Percentiles rank a stretch among this genome's conserved stretches.
phyloP scores from a whole-genome alignment of 2,888 invertebrate species.

The Drosophila kuntzei region DNA sequence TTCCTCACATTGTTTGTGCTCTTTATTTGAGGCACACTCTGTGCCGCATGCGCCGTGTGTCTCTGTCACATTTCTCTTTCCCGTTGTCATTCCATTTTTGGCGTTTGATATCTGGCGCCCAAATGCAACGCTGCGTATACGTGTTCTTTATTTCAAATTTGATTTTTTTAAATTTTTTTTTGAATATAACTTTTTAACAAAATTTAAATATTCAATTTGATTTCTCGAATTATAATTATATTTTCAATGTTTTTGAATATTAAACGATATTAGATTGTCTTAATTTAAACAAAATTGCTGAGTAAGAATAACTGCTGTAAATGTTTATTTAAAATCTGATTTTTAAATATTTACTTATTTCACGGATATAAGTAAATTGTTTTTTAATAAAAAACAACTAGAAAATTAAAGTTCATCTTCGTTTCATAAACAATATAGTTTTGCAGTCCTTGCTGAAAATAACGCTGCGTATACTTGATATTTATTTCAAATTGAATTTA shows the following conservation, averaged over 20 bases:
- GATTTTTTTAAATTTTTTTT: too few relatives aligned
- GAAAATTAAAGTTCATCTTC: too few relatives aligned
- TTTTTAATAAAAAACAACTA: neutral
- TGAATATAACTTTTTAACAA: too few relatives aligned
- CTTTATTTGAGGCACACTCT: too few relatives aligned
- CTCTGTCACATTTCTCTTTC: slow-evolving; percentile 46
- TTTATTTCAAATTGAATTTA: neutral
- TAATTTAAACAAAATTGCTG: too few relatives aligned
- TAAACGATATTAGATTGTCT: neutral
- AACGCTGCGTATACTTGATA: neutral
- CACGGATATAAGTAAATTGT: too few relatives aligned
- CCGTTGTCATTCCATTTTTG: slow-evolving; percentile 46
- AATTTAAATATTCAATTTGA: neutral
- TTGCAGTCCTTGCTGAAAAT: neutral
- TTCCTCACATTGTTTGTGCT: slow-evolving; percentile 6
- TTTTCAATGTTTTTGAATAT: neutral
- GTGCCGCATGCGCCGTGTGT: too few relatives aligned
- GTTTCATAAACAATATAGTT: too few relatives aligned
- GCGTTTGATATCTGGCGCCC: slow-evolving; percentile 37
- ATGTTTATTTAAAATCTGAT: too few relatives aligned
- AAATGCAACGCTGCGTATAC: slow-evolving; percentile 71
- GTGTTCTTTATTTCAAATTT: slow-evolving; percentile 5
- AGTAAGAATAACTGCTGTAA: too few relatives aligned
- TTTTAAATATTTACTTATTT: too few relatives aligned
- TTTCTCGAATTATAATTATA: neutral